Base-by-base conservation (phyloP, 2,888 invertebrate genomes). In the Falcaria lacertinaria region DNA sequence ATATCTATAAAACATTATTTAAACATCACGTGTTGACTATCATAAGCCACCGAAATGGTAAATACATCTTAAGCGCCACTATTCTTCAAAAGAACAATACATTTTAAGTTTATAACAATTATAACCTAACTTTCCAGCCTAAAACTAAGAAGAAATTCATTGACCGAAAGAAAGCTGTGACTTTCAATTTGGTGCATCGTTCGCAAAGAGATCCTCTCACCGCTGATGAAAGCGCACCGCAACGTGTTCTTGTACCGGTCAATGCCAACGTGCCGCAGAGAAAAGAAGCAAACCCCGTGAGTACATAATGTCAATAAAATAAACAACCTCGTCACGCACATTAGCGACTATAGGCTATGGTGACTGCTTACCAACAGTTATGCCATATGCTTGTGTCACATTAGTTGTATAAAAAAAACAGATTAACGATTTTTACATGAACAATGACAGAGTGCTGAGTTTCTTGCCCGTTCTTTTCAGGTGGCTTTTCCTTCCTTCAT, bases 201-300 rank as follows among this genome's bases (percentile, higher is more conserved):
- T 97, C 97, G 67, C 98, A 98, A 80, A 93, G 93, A 66, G 98
- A 98, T 92, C 98, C 98, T 0, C 79, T 98, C 40, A 91, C 93
- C 0, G 95, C 95, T 0, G 97, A 98, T 80, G 97, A 96, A 73
- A 94, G 90, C 41, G 97, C 97, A 0, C 97, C 98, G 0, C 95
- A 98, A 71, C 92, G 93, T 58, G 98, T 98, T 15, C 88, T 98
- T 2, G 90, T 95, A 3, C 94, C 94, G 1, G 81, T 92, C 4
- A 88, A 82, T 52, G 86, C 84, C 17, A 77, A 67, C 74, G 57
- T 85, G 49, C 89, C 91, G 0, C 65, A 77, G 0, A 61, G 57
- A 45, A 78, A 82, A 45, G 83, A 85, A 1, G 85, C 82, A 54
- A 75, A 80, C 41, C 74, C 84, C 34, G 90, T 90, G 56, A 73